Percentiles rank a stretch among this genome's conserved stretches.
Evolutionary conservation across 1,140 invertebrate species (phyloP).

Genomic region (Sycophila sp.): DNA sequence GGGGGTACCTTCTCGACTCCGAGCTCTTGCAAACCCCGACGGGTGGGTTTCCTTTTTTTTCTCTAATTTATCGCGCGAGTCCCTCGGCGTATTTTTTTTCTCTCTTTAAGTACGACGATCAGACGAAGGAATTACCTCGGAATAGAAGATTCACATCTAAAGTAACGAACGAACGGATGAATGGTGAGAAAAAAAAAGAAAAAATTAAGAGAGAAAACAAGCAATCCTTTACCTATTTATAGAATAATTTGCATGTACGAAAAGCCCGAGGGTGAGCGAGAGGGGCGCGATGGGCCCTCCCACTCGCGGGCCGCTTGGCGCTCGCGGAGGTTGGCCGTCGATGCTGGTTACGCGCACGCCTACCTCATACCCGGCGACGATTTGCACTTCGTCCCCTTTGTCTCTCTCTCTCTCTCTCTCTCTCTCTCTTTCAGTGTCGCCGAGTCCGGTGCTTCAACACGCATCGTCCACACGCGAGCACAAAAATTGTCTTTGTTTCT

Average conservation of each 20-base stretch:
- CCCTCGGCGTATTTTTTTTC: no score
- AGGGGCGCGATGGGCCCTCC: not conserved
- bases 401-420: no score
- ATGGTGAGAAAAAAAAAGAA: not conserved
- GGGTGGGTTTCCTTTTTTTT: no score
- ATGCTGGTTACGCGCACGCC: not conserved
- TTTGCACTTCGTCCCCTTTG: slow-evolving; percentile 34
- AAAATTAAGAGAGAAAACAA: slow-evolving; percentile 22
- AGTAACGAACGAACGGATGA: not conserved
- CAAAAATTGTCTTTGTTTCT: slow-evolving; percentile 8
- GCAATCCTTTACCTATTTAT: slow-evolving; percentile 31
- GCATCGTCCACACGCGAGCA: slow-evolving; percentile 5
- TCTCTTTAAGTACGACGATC: slow-evolving; percentile 38
- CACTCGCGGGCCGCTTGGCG: no score
- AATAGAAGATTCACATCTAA: slow-evolving; percentile 36
- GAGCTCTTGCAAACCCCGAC: not conserved
- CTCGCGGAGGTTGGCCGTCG: no score
- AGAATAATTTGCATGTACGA: not conserved
- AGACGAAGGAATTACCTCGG: slow-evolving; percentile 26
- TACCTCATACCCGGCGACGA: not conserved
- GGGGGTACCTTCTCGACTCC: not conserved
- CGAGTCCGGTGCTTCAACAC: no score
- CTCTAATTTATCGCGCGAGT: no score
- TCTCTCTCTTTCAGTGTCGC: no score
- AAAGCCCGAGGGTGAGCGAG: not conserved